phyloP scores from a whole-genome alignment of 2,113 vertebrate species.

The Theristicus caerulescens region DNA sequence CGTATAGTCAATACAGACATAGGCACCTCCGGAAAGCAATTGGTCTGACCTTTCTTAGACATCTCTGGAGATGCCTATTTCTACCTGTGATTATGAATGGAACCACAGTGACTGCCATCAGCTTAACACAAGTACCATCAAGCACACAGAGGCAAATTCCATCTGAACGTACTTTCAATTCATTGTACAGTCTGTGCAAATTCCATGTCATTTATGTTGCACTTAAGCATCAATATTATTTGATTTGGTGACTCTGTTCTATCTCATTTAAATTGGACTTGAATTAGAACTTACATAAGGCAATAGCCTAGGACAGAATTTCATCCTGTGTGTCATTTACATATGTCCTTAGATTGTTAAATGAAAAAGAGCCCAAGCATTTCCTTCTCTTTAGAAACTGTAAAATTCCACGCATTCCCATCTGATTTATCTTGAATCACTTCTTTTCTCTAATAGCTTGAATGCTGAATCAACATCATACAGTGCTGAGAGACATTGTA shows the following conservation, averaged over 20 bases:
- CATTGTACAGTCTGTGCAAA: background rate
- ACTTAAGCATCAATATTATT: background rate
- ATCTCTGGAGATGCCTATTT: background rate
- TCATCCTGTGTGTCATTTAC: background rate
- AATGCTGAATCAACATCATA: background rate
- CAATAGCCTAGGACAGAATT: background rate
- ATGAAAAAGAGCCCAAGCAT: background rate
- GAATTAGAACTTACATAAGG: background rate
- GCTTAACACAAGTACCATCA: background rate
- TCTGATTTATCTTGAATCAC: background rate
- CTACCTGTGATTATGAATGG: background rate
- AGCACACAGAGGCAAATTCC: background rate
- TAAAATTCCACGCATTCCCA: background rate
- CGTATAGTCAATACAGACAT: rapidly evolving
- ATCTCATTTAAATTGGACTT: background rate
- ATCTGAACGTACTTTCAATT: background rate
- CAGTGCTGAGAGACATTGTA: background rate
- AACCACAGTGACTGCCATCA: background rate
- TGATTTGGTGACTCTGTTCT: background rate
- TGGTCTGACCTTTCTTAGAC: background rate
- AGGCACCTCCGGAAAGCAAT: background rate
- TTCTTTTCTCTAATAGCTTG: background rate
- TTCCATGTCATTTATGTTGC: background rate
- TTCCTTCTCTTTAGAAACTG: background rate
- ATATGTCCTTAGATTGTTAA: background rate